Conservation (phyloP, 2,797 vertebrate species). For the Peromyscus attwateri region DNA sequence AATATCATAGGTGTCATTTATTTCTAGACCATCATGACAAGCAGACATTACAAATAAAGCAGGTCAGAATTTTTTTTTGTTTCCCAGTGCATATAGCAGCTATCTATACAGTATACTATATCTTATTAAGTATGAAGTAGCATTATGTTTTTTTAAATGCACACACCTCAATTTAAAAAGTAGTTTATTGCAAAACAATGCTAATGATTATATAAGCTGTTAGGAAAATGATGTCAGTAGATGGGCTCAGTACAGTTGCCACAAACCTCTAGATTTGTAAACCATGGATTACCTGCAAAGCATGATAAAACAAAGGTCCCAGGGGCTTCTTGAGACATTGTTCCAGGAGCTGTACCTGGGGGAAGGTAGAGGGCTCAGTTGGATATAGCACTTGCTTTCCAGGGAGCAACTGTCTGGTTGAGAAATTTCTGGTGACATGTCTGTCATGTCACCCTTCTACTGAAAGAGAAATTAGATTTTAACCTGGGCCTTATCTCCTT, state of each 20-base stretch:
- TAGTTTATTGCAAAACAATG: neutral
- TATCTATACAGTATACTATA: neutral
- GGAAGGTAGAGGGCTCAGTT: accelerated
- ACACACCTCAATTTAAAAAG: neutral
- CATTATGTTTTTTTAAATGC: neutral
- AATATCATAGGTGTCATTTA: neutral
- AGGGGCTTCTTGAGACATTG: too few species aligned
- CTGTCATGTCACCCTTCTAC: neutral
- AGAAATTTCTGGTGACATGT: neutral
- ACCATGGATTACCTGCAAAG: neutral
- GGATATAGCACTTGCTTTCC: neutral
- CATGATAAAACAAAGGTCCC: neutral
- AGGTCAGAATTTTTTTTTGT: neutral
- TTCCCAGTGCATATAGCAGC: neutral
- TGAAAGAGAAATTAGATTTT: neutral
- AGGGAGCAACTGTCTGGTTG: neutral
- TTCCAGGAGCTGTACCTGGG: neutral
- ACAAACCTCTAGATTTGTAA: neutral
- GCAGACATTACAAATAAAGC: neutral
- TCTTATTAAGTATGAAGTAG: neutral
- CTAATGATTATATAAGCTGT: neutral
- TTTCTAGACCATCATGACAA: neutral
- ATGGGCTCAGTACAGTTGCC: neutral
- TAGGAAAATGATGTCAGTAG: neutral
- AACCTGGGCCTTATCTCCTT: neutral